Evolutionary conservation across 2,888 invertebrate genomes (phyloP).

Genomic region (Sericinus montela): DNA sequence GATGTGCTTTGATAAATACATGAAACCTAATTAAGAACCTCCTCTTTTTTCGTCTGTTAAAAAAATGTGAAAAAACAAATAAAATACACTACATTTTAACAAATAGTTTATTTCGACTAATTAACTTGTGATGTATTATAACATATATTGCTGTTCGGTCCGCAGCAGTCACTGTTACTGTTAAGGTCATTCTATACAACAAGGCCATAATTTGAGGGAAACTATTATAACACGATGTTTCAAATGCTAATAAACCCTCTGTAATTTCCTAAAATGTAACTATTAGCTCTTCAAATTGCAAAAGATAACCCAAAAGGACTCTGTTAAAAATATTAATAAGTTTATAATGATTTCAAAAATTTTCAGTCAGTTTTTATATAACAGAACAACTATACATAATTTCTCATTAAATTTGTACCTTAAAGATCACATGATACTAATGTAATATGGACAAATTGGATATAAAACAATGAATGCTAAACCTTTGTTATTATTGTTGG

Average conservation of each 20-base stretch:
- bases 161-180: too few relatives aligned
- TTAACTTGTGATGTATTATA: conserved; percentile 69
- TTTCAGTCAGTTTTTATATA: neutral
- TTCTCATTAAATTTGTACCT: too few relatives aligned
- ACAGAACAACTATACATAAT: neutral
- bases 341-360: neutral
- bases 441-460: too few relatives aligned
- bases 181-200: neutral
- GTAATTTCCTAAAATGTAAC: too few relatives aligned
- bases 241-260: neutral
- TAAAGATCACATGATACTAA: too few relatives aligned
- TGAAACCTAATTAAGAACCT: too few relatives aligned
- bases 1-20: too few relatives aligned
- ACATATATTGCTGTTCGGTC: conserved; percentile 25
- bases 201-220: conserved; percentile 31
- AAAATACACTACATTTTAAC: conserved; percentile 43
- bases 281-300: too few relatives aligned
- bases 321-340: too few relatives aligned
- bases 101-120: conserved; percentile 65
- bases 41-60: too few relatives aligned
- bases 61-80: too few relatives aligned
- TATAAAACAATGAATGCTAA: too few relatives aligned
- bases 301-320: neutral
- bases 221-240: neutral
- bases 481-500: neutral